Evolutionary conservation across 2,797 vertebrate genomes (phyloP), one percentile per base, ranked within the genome.

Genomic region (Danio kyathit): DNA sequence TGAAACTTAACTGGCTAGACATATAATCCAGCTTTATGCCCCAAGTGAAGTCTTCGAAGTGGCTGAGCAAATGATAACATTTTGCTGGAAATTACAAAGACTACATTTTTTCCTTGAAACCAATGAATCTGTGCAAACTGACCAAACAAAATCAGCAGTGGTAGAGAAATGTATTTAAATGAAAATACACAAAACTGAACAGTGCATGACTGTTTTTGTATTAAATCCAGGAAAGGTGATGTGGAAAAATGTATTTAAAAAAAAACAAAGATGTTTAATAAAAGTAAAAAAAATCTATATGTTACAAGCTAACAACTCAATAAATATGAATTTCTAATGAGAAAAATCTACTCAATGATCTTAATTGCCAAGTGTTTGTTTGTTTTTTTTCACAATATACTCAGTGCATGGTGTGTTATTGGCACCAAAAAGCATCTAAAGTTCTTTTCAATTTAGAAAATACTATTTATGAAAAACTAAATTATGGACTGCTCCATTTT

Each of bases 191-290:
- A 7, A 54, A 17, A 70, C 17, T 19, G 5, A 54, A 14, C 56
- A 57, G 41, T 46, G 2, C 21, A 17, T 51, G 13, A 63, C 41
- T 3, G 66, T 80, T 76, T 48, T 29, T 84, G 40, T 76, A 84
- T 76, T 51, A 29, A 38, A 74, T 84, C 7, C 41, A 79, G 61
- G 63, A 70, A 69, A 75, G 84, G 75, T 51, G 69, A 78, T 81
- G 77, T 89, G 85, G 89, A 48, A 5, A 94, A 48, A 94, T 63
- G 91, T 48, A 81, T 90, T 92, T 91, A 92, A 91, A 92, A 93
- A 88, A 94, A 94, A 94, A 91, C 89, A 90, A 81, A 88, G 85
- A 85, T 80, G 72, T 91, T 91, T 90, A 83, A 91, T 94, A 93
- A 91, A 83, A 85, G 89, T 89, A 67, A 3, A 43, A 88, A 86